Percentiles rank a stretch among this genome's conserved stretches.
These are phyloP conservation scores for Rhabdomys dilectus DNA, from an alignment of 2,113 vertebrate genomes.

Conservation along the genomic window DNA sequence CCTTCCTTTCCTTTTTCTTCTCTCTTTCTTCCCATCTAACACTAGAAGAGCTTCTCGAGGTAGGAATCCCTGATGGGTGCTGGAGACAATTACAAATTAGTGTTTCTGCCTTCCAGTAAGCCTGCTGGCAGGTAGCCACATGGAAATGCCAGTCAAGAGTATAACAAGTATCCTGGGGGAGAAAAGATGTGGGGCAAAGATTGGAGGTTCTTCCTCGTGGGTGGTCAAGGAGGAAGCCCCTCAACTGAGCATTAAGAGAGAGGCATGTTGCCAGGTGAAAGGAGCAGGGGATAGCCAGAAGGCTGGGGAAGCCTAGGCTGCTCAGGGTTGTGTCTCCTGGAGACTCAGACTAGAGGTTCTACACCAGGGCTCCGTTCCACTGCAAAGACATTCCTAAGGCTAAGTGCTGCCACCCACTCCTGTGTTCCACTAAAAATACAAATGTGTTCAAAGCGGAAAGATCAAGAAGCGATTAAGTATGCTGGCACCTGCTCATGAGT, in stretches of 20 bases:
- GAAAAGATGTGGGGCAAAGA: too few species aligned
- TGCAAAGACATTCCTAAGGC: slow-evolving; percentile 2
- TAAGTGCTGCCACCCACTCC: slow-evolving; percentile 17
- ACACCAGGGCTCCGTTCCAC: background rate
- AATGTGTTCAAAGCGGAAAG: slow-evolving; percentile 81
- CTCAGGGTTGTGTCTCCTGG: fast-evolving
- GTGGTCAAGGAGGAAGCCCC: background rate
- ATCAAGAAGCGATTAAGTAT: slow-evolving; percentile 85
- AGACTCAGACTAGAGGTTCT: background rate
- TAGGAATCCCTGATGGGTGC: background rate
- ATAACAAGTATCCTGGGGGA: background rate
- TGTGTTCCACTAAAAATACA: slow-evolving; percentile 82
- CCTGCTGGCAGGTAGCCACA: background rate
- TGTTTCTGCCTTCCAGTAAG: background rate
- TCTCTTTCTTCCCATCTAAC: background rate
- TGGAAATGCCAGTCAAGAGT: background rate
- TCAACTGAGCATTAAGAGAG: background rate
- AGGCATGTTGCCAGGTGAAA: background rate
- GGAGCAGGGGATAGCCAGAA: too few species aligned
- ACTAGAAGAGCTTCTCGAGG: background rate
- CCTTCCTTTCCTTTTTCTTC: background rate
- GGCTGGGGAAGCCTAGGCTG: background rate
- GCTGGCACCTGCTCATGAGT: slow-evolving; percentile 83
- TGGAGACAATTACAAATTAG: background rate
- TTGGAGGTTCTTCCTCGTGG: background rate